Evolutionary conservation across 2,888 invertebrate species (phyloP).

Genomic region (Sminthurides aquaticus): DNA sequence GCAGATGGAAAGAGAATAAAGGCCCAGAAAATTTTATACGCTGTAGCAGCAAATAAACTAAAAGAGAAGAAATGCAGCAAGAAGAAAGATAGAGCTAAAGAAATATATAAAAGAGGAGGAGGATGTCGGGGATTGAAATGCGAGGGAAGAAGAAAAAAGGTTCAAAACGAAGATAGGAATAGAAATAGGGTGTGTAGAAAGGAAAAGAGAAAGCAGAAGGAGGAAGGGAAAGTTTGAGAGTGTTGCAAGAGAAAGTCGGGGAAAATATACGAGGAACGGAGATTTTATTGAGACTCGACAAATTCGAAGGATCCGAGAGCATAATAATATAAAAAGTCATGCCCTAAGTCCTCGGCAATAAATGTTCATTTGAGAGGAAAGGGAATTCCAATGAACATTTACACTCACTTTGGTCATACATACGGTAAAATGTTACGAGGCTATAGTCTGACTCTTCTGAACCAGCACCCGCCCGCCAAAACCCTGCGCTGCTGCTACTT

Average conservation of each 20-base stretch:
- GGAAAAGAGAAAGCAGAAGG: constrained; percentile 5
- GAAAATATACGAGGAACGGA: constrained; percentile 2
- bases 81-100: too few species aligned
- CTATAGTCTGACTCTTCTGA: background rate
- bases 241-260: background rate
- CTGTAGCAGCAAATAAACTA: too few species aligned
- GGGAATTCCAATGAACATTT: constrained; percentile 3
- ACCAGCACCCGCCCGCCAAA: background rate
- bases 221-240: constrained; percentile 2
- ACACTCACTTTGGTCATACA: background rate
- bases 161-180: background rate
- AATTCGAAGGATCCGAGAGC: background rate
- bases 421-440: background rate
- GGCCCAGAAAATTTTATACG: too few species aligned
- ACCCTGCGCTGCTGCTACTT: too few species aligned
- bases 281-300: constrained; percentile 5
- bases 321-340: constrained; percentile 8
- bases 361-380: constrained; percentile 9
- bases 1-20: too few species aligned
- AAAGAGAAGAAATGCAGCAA: too few species aligned
- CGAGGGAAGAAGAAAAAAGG: too few species aligned
- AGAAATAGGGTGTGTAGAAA: background rate
- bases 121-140: too few species aligned
- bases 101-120: too few species aligned
- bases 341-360: constrained; percentile 4